Evolutionary conservation across 2,797 vertebrate genomes (phyloP), one percentile per base, ranked within the genome.

Genomic region (Enteromius unitaeniatus): DNA sequence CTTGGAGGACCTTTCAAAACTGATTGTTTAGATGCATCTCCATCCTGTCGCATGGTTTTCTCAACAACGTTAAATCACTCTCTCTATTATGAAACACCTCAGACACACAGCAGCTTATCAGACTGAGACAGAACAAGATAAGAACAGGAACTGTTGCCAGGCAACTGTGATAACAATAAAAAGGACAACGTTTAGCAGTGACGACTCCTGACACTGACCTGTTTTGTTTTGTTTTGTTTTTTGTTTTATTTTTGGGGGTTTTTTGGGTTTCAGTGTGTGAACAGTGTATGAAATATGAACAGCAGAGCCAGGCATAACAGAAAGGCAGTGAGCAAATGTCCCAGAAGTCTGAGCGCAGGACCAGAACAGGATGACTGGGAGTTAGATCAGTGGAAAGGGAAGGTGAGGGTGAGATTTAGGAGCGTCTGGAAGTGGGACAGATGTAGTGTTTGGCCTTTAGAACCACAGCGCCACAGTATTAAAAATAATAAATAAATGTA

Each of bases 141-240:
- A 87, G 70, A 77, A 69, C 55, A 65, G 69, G 74, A 86, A 69
- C 62, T 1, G 84, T 88, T 76, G 74, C 87, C 78, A 87, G 62
- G 81, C 84, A 84, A 87, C 84, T 47, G 81, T 62, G 40, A 21
- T 82, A 77, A 65, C 87, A 84, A 74, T 82, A 88, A 91, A 79
- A 53, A 87, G 84, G 85, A 55, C 81, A 37, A 40, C 5, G 23
- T 78, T 78, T 74, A 68, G 64, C 37, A 81, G 28, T 37, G 23
- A 34, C 0, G 7, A 42, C 28, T 34, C 6, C 55, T 26, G 74
- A 62, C 55, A 21, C 9, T 23, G 17, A 40, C n/a, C 13, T 26
- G 19, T 42, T 10, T 15, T 79, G 34, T 17, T 58, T 40, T 9
- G 37, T 40, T 10, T 19, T 21, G 6, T 42, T 10, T 70, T 14